Evolutionary conservation across 2,888 invertebrate species (phyloP), one percentile per base, ranked within the genome.

Genomic region (Gymnocheta viridis): DNA sequence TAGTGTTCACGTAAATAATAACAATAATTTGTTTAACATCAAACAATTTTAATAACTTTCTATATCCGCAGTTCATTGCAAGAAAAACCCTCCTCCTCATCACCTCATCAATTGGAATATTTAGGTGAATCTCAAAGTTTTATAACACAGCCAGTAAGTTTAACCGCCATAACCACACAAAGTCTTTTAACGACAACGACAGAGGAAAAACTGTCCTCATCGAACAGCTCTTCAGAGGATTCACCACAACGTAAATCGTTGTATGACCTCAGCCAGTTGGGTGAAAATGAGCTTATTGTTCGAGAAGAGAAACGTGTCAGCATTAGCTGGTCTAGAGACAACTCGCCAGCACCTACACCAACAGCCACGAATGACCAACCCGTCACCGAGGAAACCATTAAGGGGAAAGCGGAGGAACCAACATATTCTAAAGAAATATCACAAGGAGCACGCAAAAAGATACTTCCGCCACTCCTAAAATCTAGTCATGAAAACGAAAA

Each of bases 291-390:
- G 80, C 76, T 91, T 58, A 88, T 91, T 79, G 91, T 91, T 38
- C 89, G 89, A 22, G 91, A 91, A 85, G 91, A 91, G 87, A 91
- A 87, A 49, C 88, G 91, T 7, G 91, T 91, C 2, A 89, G 91
- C 81, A 91, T 91, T 17, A 90, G 91, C 70, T 91, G 91, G 91
- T 91, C 91, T 0, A 88, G 91, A 19, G 91, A 91, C 80, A 89
- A 88, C n/a, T 91, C 91, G 3, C 91, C 91, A 44, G 91, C 90
- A 0, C 90, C 91, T 1, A 29, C 62, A 24, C 41, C 86, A 82
- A 4, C 70, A 54, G 5, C 72, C 19, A 10, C 73, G 2, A 27
- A 41, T 17, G 19, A 62, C 44, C 12, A 82, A 35, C 41, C 84
- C 58, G 9, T 24, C 27, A 58, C 78, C 14, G 78, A 72, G 19